These are phyloP conservation scores for Parazoanthus swiftii DNA, from an alignment of 92 coral and sea anemone genomes.

Conservation along the genomic window DNA sequence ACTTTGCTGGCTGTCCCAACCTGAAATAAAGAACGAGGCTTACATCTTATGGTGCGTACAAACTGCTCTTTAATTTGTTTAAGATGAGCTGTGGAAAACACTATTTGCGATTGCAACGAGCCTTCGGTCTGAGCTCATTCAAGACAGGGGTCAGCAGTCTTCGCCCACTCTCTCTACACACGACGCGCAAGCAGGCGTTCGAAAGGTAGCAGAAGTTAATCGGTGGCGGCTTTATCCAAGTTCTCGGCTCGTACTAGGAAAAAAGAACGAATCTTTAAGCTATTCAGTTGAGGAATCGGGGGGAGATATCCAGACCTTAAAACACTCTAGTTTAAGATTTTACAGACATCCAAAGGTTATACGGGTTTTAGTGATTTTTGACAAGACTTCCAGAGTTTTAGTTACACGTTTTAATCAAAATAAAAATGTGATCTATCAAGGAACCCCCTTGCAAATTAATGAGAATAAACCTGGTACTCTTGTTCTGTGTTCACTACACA, in stretches of 20 bases:
- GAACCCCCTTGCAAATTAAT: neutral
- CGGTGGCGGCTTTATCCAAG: slow-evolving; percentile 30
- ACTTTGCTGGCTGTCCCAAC: neutral
- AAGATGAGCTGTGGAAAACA: neutral
- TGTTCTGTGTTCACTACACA: neutral
- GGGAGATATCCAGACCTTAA: no score
- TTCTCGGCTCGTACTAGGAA: slow-evolving; percentile 6
- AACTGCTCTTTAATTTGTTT: neutral
- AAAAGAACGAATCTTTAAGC: neutral
- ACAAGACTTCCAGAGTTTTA: no score
- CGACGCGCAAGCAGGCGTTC: slow-evolving; percentile 17
- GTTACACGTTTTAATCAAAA: no score
- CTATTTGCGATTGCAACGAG: neutral
- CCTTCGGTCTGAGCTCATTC: slow-evolving; percentile 36
- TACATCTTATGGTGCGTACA: neutral
- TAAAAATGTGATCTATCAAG: neutral
- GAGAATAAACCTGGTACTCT: slow-evolving; percentile 12
- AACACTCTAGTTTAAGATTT: no score
- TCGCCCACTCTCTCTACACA: slow-evolving; percentile 37
- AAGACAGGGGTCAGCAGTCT: slow-evolving; percentile 39
- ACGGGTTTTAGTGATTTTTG: no score
- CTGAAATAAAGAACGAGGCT: neutral
- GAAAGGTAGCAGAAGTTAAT: slow-evolving; percentile 38
- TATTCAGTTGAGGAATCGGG: neutral
- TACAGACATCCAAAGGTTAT: no score